phyloP scores from a whole-genome alignment of 2,113 vertebrate genomes.

The Sander vitreus region DNA sequence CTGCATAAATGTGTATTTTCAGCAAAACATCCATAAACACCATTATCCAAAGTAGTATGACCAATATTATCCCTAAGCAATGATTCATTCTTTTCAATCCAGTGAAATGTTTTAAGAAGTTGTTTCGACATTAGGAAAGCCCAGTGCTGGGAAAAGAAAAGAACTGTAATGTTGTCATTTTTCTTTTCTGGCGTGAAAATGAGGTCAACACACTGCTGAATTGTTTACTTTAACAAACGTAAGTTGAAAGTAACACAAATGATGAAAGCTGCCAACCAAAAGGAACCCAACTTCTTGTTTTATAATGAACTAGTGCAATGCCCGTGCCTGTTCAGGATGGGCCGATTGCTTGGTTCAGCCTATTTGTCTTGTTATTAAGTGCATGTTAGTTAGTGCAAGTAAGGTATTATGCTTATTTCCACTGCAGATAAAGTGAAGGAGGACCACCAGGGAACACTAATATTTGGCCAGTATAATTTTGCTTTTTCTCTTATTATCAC shows the following conservation, averaged over 20 bases:
- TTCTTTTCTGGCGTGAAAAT: slow-evolving; percentile 26
- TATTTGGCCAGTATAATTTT: background rate
- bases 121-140: background rate
- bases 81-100: slow-evolving; percentile 5
- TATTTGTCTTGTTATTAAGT: background rate
- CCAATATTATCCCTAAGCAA: background rate
- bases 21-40: background rate
- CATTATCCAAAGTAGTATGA: background rate
- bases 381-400: background rate
- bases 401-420: background rate
- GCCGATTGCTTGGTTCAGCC: background rate
- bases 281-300: slow-evolving; percentile 2
- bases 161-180: slow-evolving; percentile 30
- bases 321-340: too few relatives aligned
- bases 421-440: background rate
- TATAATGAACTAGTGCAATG: slow-evolving; percentile 2
- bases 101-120: slow-evolving; percentile 5
- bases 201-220: slow-evolving; percentile 1
- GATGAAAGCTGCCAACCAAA: slow-evolving; percentile 16
- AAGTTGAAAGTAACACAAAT: slow-evolving; percentile 1
- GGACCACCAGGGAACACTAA: background rate
- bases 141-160: slow-evolving; percentile 15
- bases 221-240: background rate
- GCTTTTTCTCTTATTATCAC: background rate
- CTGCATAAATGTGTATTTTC: background rate